These are phyloP conservation scores for Pinna nobilis DNA, from an alignment of 1,140 invertebrate genomes.

Conservation along the genomic window DNA sequence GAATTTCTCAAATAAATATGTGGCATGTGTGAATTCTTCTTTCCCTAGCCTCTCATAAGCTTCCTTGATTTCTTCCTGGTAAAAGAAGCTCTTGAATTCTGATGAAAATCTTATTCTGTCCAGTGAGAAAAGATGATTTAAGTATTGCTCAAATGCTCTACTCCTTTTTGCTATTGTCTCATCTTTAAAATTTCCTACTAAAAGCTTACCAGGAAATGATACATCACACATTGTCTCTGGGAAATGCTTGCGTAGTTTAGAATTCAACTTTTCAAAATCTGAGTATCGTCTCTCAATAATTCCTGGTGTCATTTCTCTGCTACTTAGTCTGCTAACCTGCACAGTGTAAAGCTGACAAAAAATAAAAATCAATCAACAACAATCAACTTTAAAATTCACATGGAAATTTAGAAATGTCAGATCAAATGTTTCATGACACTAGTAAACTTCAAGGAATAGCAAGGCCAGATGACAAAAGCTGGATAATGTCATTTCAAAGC, in stretches of 20 bases:
- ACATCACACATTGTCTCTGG: conserved; percentile 78
- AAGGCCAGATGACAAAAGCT: too few species aligned
- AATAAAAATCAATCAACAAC: too few species aligned
- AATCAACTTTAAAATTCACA: too few species aligned
- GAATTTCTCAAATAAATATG: conserved; percentile 81
- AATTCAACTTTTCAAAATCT: conserved; percentile 83
- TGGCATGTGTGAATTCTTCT: conserved; percentile 80
- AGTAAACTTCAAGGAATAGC: too few species aligned
- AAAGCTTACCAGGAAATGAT: conserved; percentile 84
- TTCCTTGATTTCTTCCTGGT: conserved; percentile 80
- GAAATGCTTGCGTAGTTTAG: conserved; percentile 79
- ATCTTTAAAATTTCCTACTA: conserved; percentile 85
- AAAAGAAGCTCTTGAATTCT: conserved; percentile 82
- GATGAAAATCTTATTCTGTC: conserved; percentile 79
- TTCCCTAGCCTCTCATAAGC: conserved; percentile 79
- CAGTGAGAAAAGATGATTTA: conserved; percentile 79
- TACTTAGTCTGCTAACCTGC: conserved; percentile 64
- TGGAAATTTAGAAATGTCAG: too few species aligned
- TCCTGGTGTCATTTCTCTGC: conserved; percentile 75
- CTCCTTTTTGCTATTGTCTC: conserved; percentile 83
- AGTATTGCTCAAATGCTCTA: conserved; percentile 82
- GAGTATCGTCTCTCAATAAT: conserved; percentile 85
- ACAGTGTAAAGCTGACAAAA: conserved; percentile 71
- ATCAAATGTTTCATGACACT: too few species aligned
- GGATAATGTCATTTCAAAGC: too few species aligned